These are phyloP conservation scores for Psilopogon haemacephalus DNA, from an alignment of 2,113 vertebrate genomes.

Conservation along the genomic window DNA sequence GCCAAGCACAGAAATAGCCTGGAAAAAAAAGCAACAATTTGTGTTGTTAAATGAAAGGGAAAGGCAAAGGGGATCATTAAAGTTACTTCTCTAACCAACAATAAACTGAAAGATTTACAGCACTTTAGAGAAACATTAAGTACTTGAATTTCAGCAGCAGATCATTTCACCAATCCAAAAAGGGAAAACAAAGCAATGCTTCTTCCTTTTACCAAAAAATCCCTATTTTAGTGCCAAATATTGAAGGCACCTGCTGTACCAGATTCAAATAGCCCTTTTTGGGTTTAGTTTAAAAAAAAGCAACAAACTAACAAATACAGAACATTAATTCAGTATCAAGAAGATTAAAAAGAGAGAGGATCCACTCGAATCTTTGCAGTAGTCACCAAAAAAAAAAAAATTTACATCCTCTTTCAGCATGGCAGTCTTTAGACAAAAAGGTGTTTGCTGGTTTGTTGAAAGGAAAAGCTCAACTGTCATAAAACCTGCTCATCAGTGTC, in stretches of 20 bases:
- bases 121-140: neutral
- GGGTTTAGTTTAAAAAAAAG: neutral
- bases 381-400: neutral
- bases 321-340: neutral
- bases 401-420: neutral
- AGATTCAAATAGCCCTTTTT: neutral
- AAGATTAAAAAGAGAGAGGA: neutral
- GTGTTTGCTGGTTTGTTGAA: neutral
- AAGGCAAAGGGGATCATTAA: conserved; percentile 20
- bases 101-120: conserved; percentile 11
- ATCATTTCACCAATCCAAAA: conserved; percentile 7
- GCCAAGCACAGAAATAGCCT: neutral
- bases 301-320: neutral
- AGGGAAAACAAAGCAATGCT: neutral
- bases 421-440: neutral
- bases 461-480: neutral
- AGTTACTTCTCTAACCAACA: conserved; percentile 30
- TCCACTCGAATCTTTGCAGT: neutral
- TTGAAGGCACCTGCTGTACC: neutral
- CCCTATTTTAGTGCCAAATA: neutral
- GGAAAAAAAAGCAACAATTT: conserved; percentile 15
- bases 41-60: neutral
- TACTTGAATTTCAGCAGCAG: conserved; percentile 26
- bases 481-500: neutral
- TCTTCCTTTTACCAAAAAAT: neutral